phyloP scores from a whole-genome alignment of 2,888 invertebrate species.

The Stenodema calcarata region DNA sequence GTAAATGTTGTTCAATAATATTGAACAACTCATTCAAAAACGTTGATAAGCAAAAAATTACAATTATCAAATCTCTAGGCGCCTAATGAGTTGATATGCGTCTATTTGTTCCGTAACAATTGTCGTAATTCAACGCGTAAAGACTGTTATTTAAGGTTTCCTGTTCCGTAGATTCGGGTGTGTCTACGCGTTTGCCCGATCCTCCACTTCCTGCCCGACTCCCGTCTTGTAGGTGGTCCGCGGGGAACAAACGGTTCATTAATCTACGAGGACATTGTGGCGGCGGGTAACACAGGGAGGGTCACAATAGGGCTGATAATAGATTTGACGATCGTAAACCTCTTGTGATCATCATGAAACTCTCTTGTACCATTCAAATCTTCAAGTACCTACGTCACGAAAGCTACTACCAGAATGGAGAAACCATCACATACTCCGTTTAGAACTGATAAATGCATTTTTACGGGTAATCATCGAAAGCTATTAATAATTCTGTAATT shows the following conservation, averaged over 20 bases:
- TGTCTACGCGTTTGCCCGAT: background rate
- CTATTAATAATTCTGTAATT: too few relatives aligned
- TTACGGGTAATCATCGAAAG: too few relatives aligned
- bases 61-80: too few relatives aligned
- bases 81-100: too few relatives aligned
- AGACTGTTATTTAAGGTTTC: background rate
- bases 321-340: background rate
- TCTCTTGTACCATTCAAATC: background rate
- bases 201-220: background rate
- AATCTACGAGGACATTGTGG: constrained; percentile 9
- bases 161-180: background rate
- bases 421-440: too few relatives aligned
- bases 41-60: too few relatives aligned
- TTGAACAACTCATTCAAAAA: too few relatives aligned
- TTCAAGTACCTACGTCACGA: background rate
- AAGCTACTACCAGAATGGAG: too few relatives aligned
- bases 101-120: too few relatives aligned
- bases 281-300: background rate
- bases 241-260: constrained; percentile 35
- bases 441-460: too few relatives aligned
- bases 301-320: constrained; percentile 3
- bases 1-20: too few relatives aligned
- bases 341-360: background rate
- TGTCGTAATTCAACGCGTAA: background rate
- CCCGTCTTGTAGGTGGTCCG: background rate